These are phyloP conservation scores for Orchestes rusci DNA, from an alignment of 2,888 invertebrate genomes.

Conservation along the genomic window DNA sequence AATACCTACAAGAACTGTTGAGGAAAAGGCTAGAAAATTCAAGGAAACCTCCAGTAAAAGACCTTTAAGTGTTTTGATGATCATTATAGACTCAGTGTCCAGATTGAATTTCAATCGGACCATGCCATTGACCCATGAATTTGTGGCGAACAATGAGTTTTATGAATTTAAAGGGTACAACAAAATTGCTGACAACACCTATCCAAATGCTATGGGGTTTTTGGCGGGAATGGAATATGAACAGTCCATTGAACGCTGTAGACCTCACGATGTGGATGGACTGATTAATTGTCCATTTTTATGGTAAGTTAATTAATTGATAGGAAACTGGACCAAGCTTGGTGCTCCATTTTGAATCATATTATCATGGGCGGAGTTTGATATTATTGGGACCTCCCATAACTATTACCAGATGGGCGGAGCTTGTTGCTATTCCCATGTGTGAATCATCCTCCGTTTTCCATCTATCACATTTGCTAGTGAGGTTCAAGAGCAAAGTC, in stretches of 20 bases:
- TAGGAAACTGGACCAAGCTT: no score
- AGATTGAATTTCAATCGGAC: constrained; percentile 67
- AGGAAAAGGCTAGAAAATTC: constrained; percentile 40
- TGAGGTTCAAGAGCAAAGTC: no score
- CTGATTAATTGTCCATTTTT: constrained; percentile 67
- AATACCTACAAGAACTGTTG: constrained; percentile 40
- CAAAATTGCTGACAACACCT: constrained; percentile 82
- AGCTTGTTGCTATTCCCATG: no score
- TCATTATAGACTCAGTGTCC: constrained; percentile 84
- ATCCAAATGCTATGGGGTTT: constrained; percentile 81
- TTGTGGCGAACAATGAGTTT: constrained; percentile 52
- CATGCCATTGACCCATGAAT: constrained; percentile 64
- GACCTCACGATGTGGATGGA: constrained; percentile 47
- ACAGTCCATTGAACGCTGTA: constrained; percentile 45
- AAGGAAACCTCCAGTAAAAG: constrained; percentile 24
- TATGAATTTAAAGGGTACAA: constrained; percentile 42
- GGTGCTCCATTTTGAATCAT: no score
- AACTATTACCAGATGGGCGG: no score
- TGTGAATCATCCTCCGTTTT: no score
- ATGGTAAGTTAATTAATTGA: constrained; percentile 55
- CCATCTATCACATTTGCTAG: no score
- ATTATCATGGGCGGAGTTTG: no score
- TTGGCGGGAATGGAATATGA: constrained; percentile 55
- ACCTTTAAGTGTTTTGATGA: constrained; percentile 60
- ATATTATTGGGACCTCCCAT: no score